Evolutionary conservation across 2,797 vertebrate species (phyloP).

Genomic region (Eurystomus glaucurus): DNA sequence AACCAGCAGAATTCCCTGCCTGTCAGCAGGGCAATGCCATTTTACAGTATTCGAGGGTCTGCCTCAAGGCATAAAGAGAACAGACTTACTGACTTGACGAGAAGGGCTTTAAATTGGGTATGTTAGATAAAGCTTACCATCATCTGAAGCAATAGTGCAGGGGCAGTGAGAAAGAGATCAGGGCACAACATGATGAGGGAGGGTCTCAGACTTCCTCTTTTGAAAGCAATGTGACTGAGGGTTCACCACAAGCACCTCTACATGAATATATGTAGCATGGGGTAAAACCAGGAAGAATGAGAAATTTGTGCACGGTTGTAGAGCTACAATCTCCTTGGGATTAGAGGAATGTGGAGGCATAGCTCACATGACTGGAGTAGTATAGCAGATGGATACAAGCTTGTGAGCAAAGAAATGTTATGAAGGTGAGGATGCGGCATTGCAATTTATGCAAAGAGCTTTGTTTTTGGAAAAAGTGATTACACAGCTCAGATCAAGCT

Average conservation of each 20-base stretch:
- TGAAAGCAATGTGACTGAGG: not conserved
- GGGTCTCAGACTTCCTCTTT: not conserved
- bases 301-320: not conserved
- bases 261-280: rapidly evolving
- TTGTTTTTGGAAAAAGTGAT: not conserved
- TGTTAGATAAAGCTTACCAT: not conserved
- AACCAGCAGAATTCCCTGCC: not conserved
- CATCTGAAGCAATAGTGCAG: not conserved
- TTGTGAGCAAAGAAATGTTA: not conserved
- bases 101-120: not conserved
- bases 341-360: not conserved
- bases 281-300: not conserved
- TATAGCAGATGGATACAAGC: not conserved
- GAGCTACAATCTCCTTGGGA: not conserved
- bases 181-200: not conserved
- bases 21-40: not conserved
- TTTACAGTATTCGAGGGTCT: not conserved
- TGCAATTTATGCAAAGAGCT: not conserved
- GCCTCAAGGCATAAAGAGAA: not conserved
- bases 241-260: not conserved
- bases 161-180: not conserved
- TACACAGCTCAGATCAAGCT: not conserved
- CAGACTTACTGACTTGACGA: not conserved
- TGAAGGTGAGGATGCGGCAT: not conserved
- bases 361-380: not conserved